Evolutionary conservation across 2,113 vertebrate genomes (phyloP).

Genomic region (Scomber scombrus): DNA sequence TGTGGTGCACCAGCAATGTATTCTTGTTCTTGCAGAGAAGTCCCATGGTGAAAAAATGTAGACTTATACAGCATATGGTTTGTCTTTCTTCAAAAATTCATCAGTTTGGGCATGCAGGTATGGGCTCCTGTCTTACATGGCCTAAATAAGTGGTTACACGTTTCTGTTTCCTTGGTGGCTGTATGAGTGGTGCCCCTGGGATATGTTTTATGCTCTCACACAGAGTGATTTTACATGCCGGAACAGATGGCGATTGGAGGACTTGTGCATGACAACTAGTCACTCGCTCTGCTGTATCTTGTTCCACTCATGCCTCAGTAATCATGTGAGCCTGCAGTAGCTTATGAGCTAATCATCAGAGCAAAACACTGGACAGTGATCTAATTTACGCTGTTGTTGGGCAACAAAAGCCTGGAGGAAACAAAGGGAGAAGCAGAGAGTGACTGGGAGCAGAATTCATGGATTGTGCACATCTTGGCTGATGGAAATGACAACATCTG

Average conservation of each 20-base stretch:
- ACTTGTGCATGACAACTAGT: constrained; percentile 73
- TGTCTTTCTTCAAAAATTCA: not conserved
- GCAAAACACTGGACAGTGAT: constrained; percentile 75
- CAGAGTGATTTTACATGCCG: constrained; percentile 63
- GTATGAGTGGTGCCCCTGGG: constrained; percentile 50
- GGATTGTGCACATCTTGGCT: constrained; percentile 54
- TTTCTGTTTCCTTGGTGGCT: constrained; percentile 36
- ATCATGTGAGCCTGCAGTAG: constrained; percentile 63
- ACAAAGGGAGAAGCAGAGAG: constrained; percentile 27
- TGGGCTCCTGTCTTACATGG: constrained; percentile 6
- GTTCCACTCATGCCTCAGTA: constrained; percentile 66
- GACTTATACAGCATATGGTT: not conserved
- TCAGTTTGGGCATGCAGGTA: not conserved
- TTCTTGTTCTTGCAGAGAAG: not conserved
- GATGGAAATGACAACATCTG: constrained; percentile 60
- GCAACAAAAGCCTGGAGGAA: constrained; percentile 64
- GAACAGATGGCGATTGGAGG: constrained; percentile 80
- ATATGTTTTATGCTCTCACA: constrained; percentile 45
- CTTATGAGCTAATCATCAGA: constrained; percentile 79
- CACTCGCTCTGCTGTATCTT: constrained; percentile 58
- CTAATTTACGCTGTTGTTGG: constrained; percentile 71
- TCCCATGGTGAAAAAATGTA: not conserved
- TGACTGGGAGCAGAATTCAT: constrained; percentile 20
- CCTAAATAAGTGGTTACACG: constrained; percentile 31
- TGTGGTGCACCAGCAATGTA: not conserved